Percentiles rank a stretch among this genome's conserved stretches.
These are phyloP conservation scores for Neopipo cinnamomea DNA, from an alignment of 2,113 vertebrate species.

Conservation along the genomic window DNA sequence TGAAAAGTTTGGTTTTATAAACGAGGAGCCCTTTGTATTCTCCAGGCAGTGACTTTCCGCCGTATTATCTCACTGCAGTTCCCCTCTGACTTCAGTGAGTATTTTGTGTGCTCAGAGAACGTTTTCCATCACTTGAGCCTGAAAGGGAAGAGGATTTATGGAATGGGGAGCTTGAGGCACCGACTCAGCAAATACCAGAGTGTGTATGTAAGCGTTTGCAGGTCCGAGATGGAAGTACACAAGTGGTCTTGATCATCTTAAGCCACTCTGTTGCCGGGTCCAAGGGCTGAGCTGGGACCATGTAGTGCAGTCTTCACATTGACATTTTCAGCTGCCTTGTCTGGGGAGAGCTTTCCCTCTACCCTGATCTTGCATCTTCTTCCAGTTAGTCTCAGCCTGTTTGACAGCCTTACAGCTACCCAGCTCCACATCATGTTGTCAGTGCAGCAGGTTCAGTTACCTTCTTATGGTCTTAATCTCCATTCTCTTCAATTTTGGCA, in stretches of 20 bases:
- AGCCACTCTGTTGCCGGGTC: background rate
- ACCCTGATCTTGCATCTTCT: background rate
- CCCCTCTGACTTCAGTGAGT: background rate
- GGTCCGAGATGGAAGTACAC: background rate
- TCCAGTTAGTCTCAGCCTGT: background rate
- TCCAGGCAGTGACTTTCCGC: background rate
- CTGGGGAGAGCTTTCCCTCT: background rate
- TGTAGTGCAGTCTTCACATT: background rate
- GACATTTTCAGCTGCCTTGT: background rate
- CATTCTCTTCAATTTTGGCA: background rate
- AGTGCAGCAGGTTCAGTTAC: background rate
- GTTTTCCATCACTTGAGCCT: background rate
- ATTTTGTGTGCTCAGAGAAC: background rate
- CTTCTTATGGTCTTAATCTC: background rate
- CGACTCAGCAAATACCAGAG: conserved; percentile 44
- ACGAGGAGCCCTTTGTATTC: background rate
- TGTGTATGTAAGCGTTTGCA: background rate
- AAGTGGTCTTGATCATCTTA: background rate
- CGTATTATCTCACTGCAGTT: background rate
- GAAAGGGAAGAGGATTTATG: conserved; percentile 24
- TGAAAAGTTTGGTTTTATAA: background rate
- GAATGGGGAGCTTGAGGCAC: background rate
- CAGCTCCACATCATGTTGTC: background rate
- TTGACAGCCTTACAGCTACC: background rate
- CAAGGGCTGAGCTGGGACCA: background rate